phyloP scores from a whole-genome alignment of 1,140 invertebrate genomes.

The Bombus affinis region DNA sequence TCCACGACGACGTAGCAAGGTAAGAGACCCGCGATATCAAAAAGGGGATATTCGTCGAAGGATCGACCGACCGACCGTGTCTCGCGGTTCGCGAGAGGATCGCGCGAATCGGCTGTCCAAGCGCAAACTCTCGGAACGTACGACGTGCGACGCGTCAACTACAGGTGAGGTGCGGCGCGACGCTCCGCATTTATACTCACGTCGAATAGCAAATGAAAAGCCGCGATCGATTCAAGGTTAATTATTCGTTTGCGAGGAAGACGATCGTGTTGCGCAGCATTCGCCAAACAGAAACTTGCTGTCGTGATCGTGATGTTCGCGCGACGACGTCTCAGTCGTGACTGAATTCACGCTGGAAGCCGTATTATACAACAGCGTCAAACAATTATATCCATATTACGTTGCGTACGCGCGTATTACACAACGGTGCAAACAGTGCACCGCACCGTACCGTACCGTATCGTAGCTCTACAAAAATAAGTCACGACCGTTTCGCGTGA shows the following conservation, averaged over 20 bases:
- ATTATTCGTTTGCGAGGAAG: background rate
- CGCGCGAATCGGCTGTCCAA: too few relatives aligned
- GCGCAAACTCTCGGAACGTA: too few relatives aligned
- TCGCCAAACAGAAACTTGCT: background rate
- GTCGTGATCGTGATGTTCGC: background rate
- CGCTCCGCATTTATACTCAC: too few relatives aligned
- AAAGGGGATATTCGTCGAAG: too few relatives aligned
- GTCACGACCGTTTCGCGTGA: slow-evolving; percentile 7
- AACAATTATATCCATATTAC: slow-evolving; percentile 75
- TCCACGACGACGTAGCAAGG: background rate
- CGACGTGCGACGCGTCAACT: too few relatives aligned
- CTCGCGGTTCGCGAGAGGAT: too few relatives aligned
- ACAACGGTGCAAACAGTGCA: slow-evolving; percentile 41
- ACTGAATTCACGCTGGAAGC: slow-evolving; percentile 63
- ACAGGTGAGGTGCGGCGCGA: too few relatives aligned
- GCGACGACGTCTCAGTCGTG: slow-evolving; percentile 38
- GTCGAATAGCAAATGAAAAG: background rate
- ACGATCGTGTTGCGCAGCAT: background rate
- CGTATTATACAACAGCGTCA: slow-evolving; percentile 63
- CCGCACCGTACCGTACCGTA: background rate
- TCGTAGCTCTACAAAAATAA: slow-evolving; percentile 4
- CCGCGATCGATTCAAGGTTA: slow-evolving; percentile 3
- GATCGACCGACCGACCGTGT: too few relatives aligned
- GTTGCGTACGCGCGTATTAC: slow-evolving; percentile 62
- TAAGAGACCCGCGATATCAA: too few relatives aligned